These are phyloP conservation scores for Drosophila fuyamai DNA, from an alignment of 1,140 invertebrate species.

Conservation along the genomic window DNA sequence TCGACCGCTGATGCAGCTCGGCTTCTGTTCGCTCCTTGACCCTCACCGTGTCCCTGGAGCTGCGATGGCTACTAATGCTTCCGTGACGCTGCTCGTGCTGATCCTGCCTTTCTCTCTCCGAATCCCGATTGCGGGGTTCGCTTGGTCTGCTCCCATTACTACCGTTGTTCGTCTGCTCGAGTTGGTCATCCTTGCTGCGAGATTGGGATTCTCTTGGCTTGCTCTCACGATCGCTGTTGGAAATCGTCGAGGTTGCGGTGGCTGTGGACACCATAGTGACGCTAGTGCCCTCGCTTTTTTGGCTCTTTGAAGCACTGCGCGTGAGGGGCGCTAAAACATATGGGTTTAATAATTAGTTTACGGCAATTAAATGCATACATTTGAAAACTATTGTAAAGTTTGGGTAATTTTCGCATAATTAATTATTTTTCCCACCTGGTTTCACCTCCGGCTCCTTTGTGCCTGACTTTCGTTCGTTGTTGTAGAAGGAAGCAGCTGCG, in stretches of 20 bases:
- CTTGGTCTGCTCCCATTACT: conserved; percentile 50
- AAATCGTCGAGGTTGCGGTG: conserved; percentile 2
- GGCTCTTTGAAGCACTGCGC: conserved; percentile 43
- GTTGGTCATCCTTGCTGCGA: conserved; percentile 32
- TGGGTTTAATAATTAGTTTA: neutral
- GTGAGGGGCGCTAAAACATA: conserved; percentile 2
- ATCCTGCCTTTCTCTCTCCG: conserved; percentile 42
- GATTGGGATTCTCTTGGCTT: conserved; percentile 55
- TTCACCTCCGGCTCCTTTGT: conserved; percentile 55
- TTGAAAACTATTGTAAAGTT: neutral
- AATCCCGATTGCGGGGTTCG: conserved; percentile 50
- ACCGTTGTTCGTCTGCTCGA: conserved; percentile 29
- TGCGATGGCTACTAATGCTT: conserved; percentile 43
- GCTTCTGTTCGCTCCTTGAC: conserved; percentile 57
- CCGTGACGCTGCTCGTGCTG: conserved; percentile 56
- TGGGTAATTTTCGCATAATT: neutral
- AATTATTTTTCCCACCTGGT: conserved; percentile 27
- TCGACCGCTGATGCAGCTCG: conserved; percentile 53
- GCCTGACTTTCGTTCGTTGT: conserved; percentile 39
- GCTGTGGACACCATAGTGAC: conserved; percentile 20
- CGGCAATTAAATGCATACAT: too few relatives aligned
- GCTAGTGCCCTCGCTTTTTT: conserved; percentile 31
- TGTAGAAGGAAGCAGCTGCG: conserved; percentile 21
- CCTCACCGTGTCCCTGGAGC: conserved; percentile 47
- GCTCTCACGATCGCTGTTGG: conserved; percentile 52